Percentiles rank a stretch among this genome's conserved stretches.
Conservation (phyloP, 2,888 invertebrate genomes). For the Caenorhabditis auriculariae region DNA sequence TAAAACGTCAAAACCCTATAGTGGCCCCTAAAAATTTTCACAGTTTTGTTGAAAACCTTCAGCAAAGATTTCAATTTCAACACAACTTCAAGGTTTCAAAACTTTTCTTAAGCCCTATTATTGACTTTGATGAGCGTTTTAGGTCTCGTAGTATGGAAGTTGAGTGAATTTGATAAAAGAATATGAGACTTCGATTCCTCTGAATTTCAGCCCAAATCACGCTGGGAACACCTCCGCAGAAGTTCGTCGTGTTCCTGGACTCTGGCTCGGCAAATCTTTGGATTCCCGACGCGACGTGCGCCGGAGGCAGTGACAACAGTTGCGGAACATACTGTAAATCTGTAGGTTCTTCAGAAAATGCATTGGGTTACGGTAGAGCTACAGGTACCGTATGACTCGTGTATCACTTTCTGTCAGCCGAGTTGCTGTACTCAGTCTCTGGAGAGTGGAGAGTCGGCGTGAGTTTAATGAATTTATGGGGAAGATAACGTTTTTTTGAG, state of each 20-base stretch:
- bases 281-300: slow-evolving; percentile 38
- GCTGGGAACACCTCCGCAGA: slow-evolving; percentile 50
- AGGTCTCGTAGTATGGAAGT: too few relatives aligned
- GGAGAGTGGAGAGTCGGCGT: slow-evolving; percentile 6
- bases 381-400: slow-evolving; percentile 35
- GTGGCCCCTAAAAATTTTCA: too few relatives aligned
- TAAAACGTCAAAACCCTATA: too few relatives aligned
- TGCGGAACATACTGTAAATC: slow-evolving; percentile 36
- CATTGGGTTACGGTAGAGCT: too few relatives aligned
- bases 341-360: background rate
- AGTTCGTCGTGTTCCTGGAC: slow-evolving; percentile 47
- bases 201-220: slow-evolving; percentile 27
- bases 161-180: too few relatives aligned
- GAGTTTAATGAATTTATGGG: too few relatives aligned
- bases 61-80: slow-evolving; percentile 1
- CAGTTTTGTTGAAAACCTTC: too few relatives aligned
- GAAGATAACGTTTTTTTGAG: too few relatives aligned
- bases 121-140: too few relatives aligned
- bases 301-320: slow-evolving; percentile 21
- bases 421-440: slow-evolving; percentile 36
- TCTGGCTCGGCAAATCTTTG: slow-evolving; percentile 48
- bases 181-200: background rate
- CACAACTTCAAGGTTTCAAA: background rate
- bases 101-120: too few relatives aligned
- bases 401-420: slow-evolving; percentile 38